phyloP scores from a whole-genome alignment of 2,113 vertebrate species.

The Charadrius vociferus region DNA sequence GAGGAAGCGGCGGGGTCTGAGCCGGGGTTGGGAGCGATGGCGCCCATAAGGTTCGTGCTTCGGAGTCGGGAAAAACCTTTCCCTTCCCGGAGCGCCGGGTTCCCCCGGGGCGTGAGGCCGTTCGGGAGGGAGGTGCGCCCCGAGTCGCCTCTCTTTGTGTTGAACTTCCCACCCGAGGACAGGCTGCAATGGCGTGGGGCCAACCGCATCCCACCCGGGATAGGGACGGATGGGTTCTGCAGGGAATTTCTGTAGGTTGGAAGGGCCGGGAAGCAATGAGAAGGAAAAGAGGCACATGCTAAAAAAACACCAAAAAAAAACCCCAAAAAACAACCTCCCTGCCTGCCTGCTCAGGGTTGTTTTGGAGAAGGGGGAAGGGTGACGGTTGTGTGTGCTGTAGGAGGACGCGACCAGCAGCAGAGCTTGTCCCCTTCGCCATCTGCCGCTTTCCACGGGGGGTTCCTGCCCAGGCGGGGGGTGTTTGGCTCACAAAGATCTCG shows the following conservation, averaged over 20 bases:
- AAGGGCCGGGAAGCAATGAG: background rate
- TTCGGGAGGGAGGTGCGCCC: background rate
- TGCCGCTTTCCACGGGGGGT: background rate
- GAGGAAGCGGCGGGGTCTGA: background rate
- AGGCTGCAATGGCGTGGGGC: background rate
- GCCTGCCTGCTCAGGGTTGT: background rate
- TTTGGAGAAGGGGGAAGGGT: background rate
- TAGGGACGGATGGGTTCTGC: background rate
- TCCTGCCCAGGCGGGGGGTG: background rate
- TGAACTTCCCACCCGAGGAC: background rate
- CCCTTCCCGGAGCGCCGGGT: background rate
- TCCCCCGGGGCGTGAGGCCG: background rate
- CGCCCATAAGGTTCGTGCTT: background rate
- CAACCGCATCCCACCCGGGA: background rate
- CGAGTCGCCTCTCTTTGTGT: background rate
- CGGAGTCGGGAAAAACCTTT: background rate
- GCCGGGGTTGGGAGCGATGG: background rate
- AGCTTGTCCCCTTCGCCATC: constrained; percentile 41
- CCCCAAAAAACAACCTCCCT: no score
- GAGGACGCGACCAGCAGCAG: background rate
- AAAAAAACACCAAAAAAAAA: no score
- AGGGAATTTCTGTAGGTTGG: background rate
- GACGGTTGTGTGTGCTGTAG: background rate
- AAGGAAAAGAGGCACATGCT: background rate
- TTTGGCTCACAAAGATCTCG: background rate